Conservation (phyloP, 92 coral and sea anemone genomes). For the Blastomussa wellsi region DNA sequence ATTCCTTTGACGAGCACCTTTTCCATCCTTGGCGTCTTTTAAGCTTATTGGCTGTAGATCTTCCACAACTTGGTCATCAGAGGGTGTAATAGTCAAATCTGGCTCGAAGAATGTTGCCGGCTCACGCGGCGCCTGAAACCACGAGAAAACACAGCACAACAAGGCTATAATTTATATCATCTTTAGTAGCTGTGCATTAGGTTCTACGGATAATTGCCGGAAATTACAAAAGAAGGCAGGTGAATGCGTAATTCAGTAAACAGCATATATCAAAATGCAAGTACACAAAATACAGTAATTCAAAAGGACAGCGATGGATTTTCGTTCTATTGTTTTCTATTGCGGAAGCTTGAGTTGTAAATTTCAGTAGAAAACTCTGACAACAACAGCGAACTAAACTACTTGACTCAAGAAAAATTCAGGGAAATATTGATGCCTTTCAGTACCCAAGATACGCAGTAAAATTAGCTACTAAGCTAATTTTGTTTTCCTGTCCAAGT, state of each 20-base stretch:
- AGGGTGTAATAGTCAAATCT: slow-evolving; percentile 33
- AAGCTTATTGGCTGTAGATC: slow-evolving; percentile 69
- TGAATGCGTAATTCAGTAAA: not conserved
- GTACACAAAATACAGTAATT: not conserved
- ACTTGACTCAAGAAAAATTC: not conserved
- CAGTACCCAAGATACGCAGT: not conserved
- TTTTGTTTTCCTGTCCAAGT: not conserved
- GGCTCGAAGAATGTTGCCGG: slow-evolving; percentile 69
- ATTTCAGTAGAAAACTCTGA: not conserved
- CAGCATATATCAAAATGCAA: not conserved
- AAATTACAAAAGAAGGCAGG: not conserved
- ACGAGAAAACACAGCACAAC: not conserved
- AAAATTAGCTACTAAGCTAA: not conserved
- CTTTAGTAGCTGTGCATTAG: not conserved
- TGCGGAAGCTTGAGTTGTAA: not conserved
- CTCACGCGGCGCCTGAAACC: slow-evolving; percentile 58
- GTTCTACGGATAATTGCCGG: not conserved
- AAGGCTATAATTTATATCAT: not conserved
- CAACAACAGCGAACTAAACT: not conserved
- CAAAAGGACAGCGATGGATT: slow-evolving; percentile 10
- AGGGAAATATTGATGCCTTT: not conserved
- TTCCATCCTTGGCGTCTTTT: slow-evolving; percentile 88
- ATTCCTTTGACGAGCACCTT: slow-evolving; percentile 59
- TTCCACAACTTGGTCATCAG: slow-evolving; percentile 26
- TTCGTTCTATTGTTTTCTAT: not conserved